Evolutionary conservation across 2,888 invertebrate species (phyloP).

Genomic region (Torymus tubicola): DNA sequence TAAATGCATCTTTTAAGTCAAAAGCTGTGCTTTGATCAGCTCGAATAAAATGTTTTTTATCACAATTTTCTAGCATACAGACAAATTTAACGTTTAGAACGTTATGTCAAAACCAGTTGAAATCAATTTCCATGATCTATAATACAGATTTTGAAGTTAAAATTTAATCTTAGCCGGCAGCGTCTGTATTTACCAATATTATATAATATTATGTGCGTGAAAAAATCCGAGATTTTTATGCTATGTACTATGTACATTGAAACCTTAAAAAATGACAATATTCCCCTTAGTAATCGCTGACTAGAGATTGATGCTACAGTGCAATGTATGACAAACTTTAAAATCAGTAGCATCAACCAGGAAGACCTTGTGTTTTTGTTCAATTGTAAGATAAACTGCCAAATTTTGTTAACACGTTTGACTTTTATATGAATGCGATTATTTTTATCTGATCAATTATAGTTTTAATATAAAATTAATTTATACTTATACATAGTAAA

Average conservation of each 20-base stretch:
- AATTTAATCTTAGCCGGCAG: slow-evolving; percentile 48
- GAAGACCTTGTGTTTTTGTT: slow-evolving; percentile 54
- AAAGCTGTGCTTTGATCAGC: slow-evolving; percentile 56
- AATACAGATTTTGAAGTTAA: slow-evolving; percentile 49
- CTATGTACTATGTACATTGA: slow-evolving; percentile 55
- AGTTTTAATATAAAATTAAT: slow-evolving; percentile 9
- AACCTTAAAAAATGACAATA: slow-evolving; percentile 48
- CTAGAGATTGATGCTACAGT: slow-evolving; percentile 56
- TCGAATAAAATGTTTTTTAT: slow-evolving; percentile 54
- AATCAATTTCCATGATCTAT: slow-evolving; percentile 47
- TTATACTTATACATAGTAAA: slow-evolving; percentile 10
- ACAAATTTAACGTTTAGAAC: slow-evolving; percentile 55
- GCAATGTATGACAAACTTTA: slow-evolving; percentile 45
- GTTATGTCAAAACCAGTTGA: slow-evolving; percentile 54
- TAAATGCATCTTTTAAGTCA: slow-evolving; percentile 59
- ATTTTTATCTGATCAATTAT: slow-evolving; percentile 20
- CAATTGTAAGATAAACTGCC: slow-evolving; percentile 40
- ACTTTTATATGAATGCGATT: background rate
- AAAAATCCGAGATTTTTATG: slow-evolving; percentile 47
- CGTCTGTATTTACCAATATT: slow-evolving; percentile 57
- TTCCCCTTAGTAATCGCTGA: slow-evolving; percentile 54
- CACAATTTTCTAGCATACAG: slow-evolving; percentile 55
- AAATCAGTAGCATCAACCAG: slow-evolving; percentile 55
- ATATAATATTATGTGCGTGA: slow-evolving; percentile 31
- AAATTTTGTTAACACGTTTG: slow-evolving; percentile 40